phyloP scores from a whole-genome alignment of 2,113 vertebrate species.

The Nicator chloris region DNA sequence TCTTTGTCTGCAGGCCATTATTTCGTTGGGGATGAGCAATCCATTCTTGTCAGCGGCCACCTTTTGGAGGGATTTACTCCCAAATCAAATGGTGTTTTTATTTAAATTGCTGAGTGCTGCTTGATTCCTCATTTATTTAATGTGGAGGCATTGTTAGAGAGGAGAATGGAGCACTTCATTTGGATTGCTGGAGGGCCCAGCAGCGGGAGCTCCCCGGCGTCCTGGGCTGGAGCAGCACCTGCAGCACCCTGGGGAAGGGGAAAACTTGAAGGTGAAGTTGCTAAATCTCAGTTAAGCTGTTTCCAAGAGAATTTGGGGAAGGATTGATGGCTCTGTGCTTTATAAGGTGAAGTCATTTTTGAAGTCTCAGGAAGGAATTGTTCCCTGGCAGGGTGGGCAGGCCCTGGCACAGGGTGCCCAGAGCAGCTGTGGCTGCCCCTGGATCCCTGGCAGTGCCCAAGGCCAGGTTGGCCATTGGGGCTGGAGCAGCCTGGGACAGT shows the following conservation, averaged over 20 bases:
- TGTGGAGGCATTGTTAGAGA: not conserved
- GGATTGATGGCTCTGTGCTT: not conserved
- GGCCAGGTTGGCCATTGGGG: not conserved
- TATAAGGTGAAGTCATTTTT: not conserved
- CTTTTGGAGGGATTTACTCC: conserved; percentile 48
- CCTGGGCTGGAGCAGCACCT: not conserved
- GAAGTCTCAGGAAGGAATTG: not conserved
- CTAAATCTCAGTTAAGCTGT: not conserved
- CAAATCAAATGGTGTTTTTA: conserved; percentile 35
- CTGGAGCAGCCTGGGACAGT: not conserved
- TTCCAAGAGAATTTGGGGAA: not conserved
- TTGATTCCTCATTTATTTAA: conserved; percentile 17
- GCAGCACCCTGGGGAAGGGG: not conserved
- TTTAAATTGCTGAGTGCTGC: not conserved
- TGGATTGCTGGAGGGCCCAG: not conserved
- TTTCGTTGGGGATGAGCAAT: conserved; percentile 15
- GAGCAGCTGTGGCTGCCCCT: not conserved
- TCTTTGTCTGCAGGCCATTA: conserved; percentile 41
- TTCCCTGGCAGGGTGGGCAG: accelerated
- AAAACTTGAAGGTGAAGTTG: not conserved
- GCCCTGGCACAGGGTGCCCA: not conserved
- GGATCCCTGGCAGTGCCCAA: not conserved
- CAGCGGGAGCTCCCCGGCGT: accelerated
- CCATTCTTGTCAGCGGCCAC: conserved; percentile 28
- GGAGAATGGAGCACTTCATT: conserved; percentile 6